Conservation (phyloP, 2,113 vertebrate species). For the Equus quagga region DNA sequence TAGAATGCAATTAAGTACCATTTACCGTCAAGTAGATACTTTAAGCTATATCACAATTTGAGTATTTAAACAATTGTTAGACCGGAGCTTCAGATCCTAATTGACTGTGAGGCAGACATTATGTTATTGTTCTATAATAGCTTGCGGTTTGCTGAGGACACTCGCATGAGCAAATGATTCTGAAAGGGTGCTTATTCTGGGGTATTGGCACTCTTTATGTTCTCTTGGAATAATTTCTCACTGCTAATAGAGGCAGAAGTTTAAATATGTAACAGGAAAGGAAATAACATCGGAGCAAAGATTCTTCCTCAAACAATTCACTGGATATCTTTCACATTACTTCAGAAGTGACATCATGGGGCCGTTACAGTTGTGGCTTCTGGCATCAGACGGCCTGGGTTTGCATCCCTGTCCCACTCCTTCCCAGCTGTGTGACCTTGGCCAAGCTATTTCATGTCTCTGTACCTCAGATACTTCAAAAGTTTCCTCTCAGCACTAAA, state of each 20-base stretch:
- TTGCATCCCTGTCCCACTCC: background rate
- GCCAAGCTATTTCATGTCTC: background rate
- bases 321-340: background rate
- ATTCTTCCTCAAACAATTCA: background rate
- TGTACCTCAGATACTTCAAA: background rate
- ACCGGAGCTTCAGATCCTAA: background rate
- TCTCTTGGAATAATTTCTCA: background rate
- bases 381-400: no score
- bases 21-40: background rate
- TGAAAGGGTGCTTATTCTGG: background rate
- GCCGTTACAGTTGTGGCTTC: background rate
- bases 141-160: background rate
- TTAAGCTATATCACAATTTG: background rate
- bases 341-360: background rate
- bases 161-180: background rate
- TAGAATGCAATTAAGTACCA: conserved; percentile 53
- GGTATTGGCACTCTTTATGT: background rate
- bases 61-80: conserved; percentile 40
- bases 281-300: background rate
- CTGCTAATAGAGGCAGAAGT: background rate
- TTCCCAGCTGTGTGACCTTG: background rate
- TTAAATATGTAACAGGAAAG: background rate
- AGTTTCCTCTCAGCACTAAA: background rate
- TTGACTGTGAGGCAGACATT: background rate
- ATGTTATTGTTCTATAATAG: background rate